Conservation (phyloP, 2,888 invertebrate species). For the Colletes collaris region DNA sequence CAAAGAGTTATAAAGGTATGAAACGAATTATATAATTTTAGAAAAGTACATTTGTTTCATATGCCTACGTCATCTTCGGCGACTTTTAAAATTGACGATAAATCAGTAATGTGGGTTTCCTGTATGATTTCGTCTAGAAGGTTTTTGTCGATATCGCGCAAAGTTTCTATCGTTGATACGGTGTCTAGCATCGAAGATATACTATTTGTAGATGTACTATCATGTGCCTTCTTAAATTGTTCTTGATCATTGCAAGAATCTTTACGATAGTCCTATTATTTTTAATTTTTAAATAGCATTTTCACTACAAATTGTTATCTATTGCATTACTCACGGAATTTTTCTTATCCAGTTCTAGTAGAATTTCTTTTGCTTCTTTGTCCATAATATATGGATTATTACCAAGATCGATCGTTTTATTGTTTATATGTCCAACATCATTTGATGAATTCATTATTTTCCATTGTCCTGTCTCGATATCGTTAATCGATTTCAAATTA, state of each 20-base stretch:
- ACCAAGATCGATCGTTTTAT: conserved; percentile 5
- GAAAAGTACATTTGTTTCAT: conserved; percentile 13
- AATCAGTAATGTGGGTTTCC: conserved; percentile 7
- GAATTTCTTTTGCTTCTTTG: conserved; percentile 7
- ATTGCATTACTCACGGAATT: conserved; percentile 12
- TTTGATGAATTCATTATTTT: neutral
- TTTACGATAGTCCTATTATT: neutral
- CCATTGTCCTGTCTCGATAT: conserved; percentile 1
- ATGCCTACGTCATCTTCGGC: neutral
- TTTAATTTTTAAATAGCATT: neutral
- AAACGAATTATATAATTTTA: conserved; percentile 29
- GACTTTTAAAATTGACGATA: conserved; percentile 24
- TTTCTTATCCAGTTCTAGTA: conserved; percentile 16
- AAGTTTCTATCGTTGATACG: neutral
- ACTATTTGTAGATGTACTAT: conserved; percentile 4
- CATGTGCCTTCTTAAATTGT: neutral
- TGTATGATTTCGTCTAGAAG: conserved; percentile 3
- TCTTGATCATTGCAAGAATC: neutral
- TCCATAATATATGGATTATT: conserved; percentile 16
- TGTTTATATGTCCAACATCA: neutral
- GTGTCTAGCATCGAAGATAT: neutral
- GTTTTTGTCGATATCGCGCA: conserved; percentile 5
- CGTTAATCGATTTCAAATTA: neutral
- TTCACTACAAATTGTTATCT: neutral
- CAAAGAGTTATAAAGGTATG: conserved; percentile 13